Base-by-base conservation (phyloP, 2,113 vertebrate species). In the Indicator indicator region DNA sequence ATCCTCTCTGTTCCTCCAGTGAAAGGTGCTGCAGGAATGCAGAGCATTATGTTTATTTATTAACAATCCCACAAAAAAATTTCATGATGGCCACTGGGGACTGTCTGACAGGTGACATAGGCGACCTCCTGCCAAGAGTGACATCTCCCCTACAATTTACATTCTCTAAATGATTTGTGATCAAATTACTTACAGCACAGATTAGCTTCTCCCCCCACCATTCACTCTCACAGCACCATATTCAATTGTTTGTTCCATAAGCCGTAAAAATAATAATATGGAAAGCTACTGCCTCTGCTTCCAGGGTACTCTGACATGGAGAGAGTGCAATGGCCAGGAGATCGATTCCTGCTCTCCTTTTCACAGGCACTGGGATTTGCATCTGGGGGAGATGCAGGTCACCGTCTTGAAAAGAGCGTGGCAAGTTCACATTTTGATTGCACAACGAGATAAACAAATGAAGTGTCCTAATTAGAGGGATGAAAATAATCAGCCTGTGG, bases 11-110 rank as follows among this genome's bases (percentile, higher is more conserved):
- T 50, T 78, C 85, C 73, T 78, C n/a, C 54, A 58, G 58, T 72
- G 76, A 77, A 69, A 81, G 67, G 76, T 86, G 93, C 44, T 33
- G 73, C 86, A 94, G 90, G 86, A 94, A 91, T 65, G 86, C 83
- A 90, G 70, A 95, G 91, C 62, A 83, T 94, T 93, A 94, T 93
- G 90, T 94, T 96, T 95, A 93, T 95, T 97, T 96, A 95, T 95
- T 95, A 96, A 94, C 90, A 95, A 95, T 95, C 83, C 70, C 16
- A 3, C 90, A 72, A 84, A 93, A 95, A 84, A 93, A 95, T 62
- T 97, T 91, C 79, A 68, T 82, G 91, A 70, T 68, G 11, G 68
- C 93, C 95, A 92, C 91, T 94, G 94, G 95, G 94, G 93, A 96
- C 86, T 54, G 44, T 63, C 83, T 94, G 94, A 94, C 94, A 95